Conservation (phyloP, 2,888 invertebrate species). For the Protonemura montana region DNA sequence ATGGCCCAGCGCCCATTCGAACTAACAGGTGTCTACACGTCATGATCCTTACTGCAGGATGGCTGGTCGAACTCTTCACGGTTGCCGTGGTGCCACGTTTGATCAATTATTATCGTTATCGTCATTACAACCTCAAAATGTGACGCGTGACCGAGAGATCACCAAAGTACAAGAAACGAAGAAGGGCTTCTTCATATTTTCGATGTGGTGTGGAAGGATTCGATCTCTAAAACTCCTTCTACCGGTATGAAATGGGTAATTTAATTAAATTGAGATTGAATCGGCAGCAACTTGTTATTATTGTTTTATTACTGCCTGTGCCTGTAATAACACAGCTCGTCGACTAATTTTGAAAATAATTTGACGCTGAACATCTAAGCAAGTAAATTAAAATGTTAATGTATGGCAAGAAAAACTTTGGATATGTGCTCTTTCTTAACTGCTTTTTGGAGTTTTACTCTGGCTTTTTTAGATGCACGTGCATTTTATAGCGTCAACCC, state of each 20-base stretch:
- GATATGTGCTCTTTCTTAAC: background rate
- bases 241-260: background rate
- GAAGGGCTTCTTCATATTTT: background rate
- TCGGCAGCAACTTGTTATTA: background rate
- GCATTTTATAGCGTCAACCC: background rate
- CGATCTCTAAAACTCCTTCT: too few relatives aligned
- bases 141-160: background rate
- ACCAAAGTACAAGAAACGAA: background rate
- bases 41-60: background rate
- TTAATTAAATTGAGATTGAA: background rate
- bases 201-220: background rate
- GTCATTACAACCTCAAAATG: background rate
- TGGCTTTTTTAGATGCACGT: background rate
- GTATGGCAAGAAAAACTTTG: background rate
- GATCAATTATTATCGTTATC: background rate
- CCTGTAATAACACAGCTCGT: background rate
- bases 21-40: conserved; percentile 16
- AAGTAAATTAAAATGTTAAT: background rate
- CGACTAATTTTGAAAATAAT: background rate
- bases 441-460: background rate
- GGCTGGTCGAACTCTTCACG: background rate
- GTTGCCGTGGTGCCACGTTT: background rate
- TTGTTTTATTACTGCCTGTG: background rate
- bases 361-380: background rate
- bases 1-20: background rate